Base-by-base conservation (phyloP, 2,797 vertebrate genomes). In the Argyrosomus regius region DNA sequence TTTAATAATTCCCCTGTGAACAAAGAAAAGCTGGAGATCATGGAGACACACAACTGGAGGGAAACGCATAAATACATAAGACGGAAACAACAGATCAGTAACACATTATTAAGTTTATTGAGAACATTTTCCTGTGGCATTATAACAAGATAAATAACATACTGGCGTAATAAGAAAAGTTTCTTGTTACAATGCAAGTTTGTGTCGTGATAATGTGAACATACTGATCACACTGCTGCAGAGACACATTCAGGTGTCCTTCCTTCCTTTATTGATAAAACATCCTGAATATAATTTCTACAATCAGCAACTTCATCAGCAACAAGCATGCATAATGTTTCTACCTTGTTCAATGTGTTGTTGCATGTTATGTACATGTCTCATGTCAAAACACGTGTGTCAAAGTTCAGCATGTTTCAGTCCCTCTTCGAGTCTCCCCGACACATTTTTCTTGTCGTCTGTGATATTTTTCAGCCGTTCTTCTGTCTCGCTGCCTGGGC, bases 401-500 rank as follows among this genome's bases (percentile, higher is more conserved):
- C 74, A 70, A 1, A 62, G 67, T 68, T 73, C 41, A 39, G 10
- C 3, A 5, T 41, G 1, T 41, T 41, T 22, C 17, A 1, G 20
- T 18, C 35, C 45, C 14, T 60, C 31, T 41, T 6, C 2, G 2
- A n/a, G n/a, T 16, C 48, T 84, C 56, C 0, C 41, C 35, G 35
- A 4, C 54, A 46, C 71, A 28, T 50, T 52, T 31, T 9, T 22
- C 52, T 12, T 4, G 48, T 45, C n/a, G 5, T 22, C 7, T 65
- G 43, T 69, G 75, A 69, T 73, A 60, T 64, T 57, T 22, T n/a
- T 1, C 57, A 3, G 31, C 65, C 80, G 57, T 78, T 88, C 88
- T 80, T 86, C 82, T 80, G 72, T 68, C 60, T 71, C 39, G 20
- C 63, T 48, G 80, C 54, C 78, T 68, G 45, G 75, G 46, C 61